These are phyloP conservation scores for Drosophila demipolita DNA, from an alignment of 2,888 invertebrate genomes.

Conservation along the genomic window DNA sequence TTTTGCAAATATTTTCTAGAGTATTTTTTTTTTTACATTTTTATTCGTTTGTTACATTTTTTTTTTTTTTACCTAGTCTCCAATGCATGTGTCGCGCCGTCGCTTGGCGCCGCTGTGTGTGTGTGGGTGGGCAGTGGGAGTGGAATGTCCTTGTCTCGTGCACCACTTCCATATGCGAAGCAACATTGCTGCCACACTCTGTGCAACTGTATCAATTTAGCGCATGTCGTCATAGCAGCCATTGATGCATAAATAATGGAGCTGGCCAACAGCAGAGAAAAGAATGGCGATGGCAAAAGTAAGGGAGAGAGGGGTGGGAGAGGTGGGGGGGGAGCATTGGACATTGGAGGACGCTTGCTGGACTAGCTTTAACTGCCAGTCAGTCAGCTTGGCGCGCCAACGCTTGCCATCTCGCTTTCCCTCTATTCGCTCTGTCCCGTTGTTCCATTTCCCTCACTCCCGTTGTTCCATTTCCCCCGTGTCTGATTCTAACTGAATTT, in stretches of 20 bases:
- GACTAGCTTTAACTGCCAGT: slow-evolving; percentile 80
- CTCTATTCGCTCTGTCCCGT: background rate
- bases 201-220: slow-evolving; percentile 77
- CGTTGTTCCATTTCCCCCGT: slow-evolving; percentile 18
- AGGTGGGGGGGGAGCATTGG: background rate
- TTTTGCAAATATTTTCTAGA: slow-evolving; percentile 52
- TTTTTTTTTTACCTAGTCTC: slow-evolving; percentile 63
- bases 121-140: background rate
- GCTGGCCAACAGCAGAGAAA: slow-evolving; percentile 32
- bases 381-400: slow-evolving; percentile 56
- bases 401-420: background rate
- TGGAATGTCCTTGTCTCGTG: slow-evolving; percentile 48
- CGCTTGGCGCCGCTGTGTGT: slow-evolving; percentile 67
- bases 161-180: slow-evolving; percentile 21
- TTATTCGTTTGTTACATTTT: slow-evolving; percentile 15
- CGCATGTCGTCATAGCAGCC: slow-evolving; percentile 81
- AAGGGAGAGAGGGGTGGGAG: background rate
- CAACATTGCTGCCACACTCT: slow-evolving; percentile 12
- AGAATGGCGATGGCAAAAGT: background rate
- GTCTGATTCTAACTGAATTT: slow-evolving; percentile 71
- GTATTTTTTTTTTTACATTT: slow-evolving; percentile 7
- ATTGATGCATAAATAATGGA: slow-evolving; percentile 82
- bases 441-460: background rate
- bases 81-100: slow-evolving; percentile 68
- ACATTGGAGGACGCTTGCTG: slow-evolving; percentile 40